These are phyloP conservation scores for Craterocephalus amniculus DNA, from an alignment of 2,797 vertebrate genomes.

Conservation along the genomic window DNA sequence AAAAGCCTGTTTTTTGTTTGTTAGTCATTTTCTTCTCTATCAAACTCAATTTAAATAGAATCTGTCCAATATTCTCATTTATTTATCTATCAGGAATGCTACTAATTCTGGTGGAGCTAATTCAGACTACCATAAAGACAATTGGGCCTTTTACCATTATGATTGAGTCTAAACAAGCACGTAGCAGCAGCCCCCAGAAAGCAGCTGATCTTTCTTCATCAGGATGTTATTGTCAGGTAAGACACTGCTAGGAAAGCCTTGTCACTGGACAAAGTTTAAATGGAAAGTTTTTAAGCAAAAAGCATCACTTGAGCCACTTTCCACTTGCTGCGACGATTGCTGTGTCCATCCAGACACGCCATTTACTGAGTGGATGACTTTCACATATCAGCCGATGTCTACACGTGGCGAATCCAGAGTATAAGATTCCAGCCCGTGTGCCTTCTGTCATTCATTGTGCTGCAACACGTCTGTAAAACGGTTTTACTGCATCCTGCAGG, in stretches of 20 bases:
- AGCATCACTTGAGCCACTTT: neutral
- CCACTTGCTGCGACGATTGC: neutral
- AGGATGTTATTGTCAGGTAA: neutral
- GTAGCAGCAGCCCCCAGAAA: no score
- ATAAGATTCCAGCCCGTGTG: neutral
- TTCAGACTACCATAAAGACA: neutral
- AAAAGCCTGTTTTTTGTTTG: no score
- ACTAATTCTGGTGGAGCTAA: neutral
- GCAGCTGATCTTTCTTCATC: no score
- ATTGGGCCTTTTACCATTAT: neutral
- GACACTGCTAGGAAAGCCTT: neutral
- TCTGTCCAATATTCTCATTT: neutral
- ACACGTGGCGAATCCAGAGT: neutral
- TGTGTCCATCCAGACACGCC: neutral
- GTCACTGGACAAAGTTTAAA: neutral
- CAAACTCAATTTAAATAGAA: neutral
- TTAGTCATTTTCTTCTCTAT: neutral
- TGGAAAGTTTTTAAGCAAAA: neutral
- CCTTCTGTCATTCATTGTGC: neutral
- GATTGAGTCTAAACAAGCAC: neutral
- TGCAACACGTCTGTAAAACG: slow-evolving; percentile 6
- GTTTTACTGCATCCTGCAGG: slow-evolving; percentile 5
- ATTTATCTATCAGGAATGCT: neutral
- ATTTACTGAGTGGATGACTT: neutral
- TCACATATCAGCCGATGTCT: neutral